Percentiles rank a stretch among this genome's conserved stretches.
These are phyloP conservation scores for Cephalopholis sonnerati DNA, from an alignment of 2,113 vertebrate species.

Conservation along the genomic window DNA sequence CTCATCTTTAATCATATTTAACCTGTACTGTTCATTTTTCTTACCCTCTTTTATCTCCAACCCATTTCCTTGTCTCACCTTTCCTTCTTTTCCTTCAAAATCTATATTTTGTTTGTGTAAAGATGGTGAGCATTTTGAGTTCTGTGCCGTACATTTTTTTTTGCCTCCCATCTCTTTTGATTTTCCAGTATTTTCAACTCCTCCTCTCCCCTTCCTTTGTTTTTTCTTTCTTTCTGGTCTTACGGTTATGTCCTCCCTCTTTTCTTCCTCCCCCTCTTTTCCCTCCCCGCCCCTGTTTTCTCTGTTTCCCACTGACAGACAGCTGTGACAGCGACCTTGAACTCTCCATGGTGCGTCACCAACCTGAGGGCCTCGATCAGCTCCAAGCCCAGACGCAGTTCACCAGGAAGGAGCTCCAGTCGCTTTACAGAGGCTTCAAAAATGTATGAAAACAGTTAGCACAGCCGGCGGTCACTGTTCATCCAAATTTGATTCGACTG, in stretches of 20 bases:
- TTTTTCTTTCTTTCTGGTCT: slow-evolving; percentile 49
- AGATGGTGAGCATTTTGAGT: slow-evolving; percentile 76
- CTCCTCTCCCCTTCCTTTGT: neutral
- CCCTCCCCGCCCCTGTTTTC: slow-evolving; percentile 3
- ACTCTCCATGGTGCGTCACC: slow-evolving; percentile 90
- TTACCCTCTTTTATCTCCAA: slow-evolving; percentile 12
- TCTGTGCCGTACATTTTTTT: neutral
- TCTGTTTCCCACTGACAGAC: slow-evolving; percentile 83
- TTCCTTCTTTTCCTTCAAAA: slow-evolving; percentile 31
- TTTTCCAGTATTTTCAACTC: slow-evolving; percentile 34
- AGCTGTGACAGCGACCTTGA: slow-evolving; percentile 91
- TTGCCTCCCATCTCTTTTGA: slow-evolving; percentile 24
- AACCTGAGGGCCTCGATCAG: slow-evolving; percentile 93
- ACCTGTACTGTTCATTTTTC: slow-evolving; percentile 22
- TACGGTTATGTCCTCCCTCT: slow-evolving; percentile 28
- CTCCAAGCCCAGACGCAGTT: slow-evolving; percentile 95
- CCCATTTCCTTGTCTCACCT: slow-evolving; percentile 40
- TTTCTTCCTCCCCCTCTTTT: slow-evolving; percentile 16
- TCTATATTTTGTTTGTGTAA: slow-evolving; percentile 17
- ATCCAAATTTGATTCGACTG: neutral
- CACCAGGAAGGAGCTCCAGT: slow-evolving; percentile 94
- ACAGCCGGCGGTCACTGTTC: neutral
- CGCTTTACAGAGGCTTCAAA: slow-evolving; percentile 97
- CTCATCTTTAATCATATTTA: slow-evolving; percentile 5
- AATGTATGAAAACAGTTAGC: slow-evolving; percentile 84